Percentiles rank a stretch among this genome's conserved stretches.
Conservation (phyloP, 1,140 invertebrate genomes). For the Andricus grossulariae region DNA sequence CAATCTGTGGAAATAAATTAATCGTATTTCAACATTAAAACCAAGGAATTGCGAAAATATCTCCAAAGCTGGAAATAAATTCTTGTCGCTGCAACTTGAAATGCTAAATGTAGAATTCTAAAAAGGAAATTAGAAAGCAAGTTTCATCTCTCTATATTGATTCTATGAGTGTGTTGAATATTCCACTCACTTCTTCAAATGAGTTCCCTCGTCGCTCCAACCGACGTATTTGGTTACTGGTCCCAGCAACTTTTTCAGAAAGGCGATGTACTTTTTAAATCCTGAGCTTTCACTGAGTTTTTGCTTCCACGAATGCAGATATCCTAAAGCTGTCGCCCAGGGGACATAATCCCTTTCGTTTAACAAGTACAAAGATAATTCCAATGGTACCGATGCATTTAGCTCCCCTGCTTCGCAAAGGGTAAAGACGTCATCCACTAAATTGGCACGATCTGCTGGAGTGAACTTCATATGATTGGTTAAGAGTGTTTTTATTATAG, state of each 20-base stretch:
- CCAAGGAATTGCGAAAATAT: too few species aligned
- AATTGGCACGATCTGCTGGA: conserved; percentile 83
- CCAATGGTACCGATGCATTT: conserved; percentile 81
- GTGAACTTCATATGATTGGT: conserved; percentile 82
- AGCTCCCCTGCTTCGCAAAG: conserved; percentile 85
- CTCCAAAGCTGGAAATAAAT: too few species aligned
- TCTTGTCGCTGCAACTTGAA: too few species aligned
- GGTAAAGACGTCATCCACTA: conserved; percentile 87
- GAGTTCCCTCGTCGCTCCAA: conserved; percentile 82
- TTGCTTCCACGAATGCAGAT: conserved; percentile 82
- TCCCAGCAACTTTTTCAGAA: conserved; percentile 78
- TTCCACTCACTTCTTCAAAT: conserved; percentile 79
- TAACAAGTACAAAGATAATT: conserved; percentile 82
- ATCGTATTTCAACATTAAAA: background rate
- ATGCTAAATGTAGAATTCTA: too few species aligned
- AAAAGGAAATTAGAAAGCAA: too few species aligned
- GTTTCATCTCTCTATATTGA: too few species aligned
- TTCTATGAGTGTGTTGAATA: too few species aligned
- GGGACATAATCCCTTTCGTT: conserved; percentile 85
- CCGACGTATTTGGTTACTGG: conserved; percentile 80
- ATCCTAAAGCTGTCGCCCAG: conserved; percentile 83
- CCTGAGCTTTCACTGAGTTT: conserved; percentile 81
- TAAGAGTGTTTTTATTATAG: conserved; percentile 82
- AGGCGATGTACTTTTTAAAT: conserved; percentile 81
- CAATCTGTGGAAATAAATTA: conserved; percentile 68